Evolutionary conservation across 2,113 vertebrate species (phyloP).

Genomic region (Actinemys pallida): DNA sequence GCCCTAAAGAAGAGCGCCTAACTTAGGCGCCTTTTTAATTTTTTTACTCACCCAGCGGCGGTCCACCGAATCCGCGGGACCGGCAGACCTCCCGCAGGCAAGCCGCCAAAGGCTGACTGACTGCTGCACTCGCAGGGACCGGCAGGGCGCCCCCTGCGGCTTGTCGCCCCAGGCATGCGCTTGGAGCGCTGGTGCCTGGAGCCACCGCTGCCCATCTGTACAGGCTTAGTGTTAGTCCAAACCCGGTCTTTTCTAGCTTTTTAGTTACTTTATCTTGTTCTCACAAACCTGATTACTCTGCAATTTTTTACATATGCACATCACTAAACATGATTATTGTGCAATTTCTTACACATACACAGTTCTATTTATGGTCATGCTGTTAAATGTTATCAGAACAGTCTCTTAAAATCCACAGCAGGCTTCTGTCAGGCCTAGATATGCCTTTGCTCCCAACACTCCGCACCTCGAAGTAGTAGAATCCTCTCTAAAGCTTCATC

Average conservation of each 20-base stretch:
- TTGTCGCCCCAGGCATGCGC: too few relatives aligned
- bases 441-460: background rate
- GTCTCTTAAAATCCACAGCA: background rate
- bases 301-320: background rate
- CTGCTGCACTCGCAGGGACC: too few relatives aligned
- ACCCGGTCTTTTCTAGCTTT: background rate
- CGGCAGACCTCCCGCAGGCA: too few relatives aligned
- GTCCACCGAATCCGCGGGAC: too few relatives aligned
- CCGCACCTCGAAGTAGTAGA: background rate
- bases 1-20: too few relatives aligned
- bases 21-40: too few relatives aligned
- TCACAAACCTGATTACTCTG: background rate
- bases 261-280: background rate
- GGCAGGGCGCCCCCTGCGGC: too few relatives aligned
- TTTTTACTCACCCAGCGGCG: too few relatives aligned
- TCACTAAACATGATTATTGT: background rate
- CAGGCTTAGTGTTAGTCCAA: background rate
- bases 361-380: background rate
- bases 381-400: background rate
- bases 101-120: too few relatives aligned
- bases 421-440: background rate
- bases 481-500: background rate
- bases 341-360: background rate
- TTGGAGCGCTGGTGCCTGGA: too few relatives aligned
- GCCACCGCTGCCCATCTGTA: background rate